Evolutionary conservation across 2,113 vertebrate species (phyloP).

Genomic region (Pseudolaguvia tuberculata): DNA sequence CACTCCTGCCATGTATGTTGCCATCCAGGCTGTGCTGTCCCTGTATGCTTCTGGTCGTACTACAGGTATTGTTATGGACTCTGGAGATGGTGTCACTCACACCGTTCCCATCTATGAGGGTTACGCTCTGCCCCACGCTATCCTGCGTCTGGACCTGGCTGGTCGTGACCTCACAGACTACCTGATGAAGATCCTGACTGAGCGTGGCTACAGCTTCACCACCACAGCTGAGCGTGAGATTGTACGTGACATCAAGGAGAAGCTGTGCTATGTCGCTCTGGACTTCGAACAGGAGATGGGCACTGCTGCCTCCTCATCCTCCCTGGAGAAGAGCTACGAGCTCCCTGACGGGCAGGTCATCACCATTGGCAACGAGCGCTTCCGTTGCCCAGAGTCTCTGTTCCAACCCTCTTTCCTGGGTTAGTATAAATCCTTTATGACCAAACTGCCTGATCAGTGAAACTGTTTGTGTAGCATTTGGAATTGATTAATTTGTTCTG

Average conservation of each 20-base stretch:
- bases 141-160: conserved; percentile 95
- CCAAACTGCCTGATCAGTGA: not conserved
- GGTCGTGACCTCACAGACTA: conserved; percentile 98
- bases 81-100: conserved; percentile 95
- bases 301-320: conserved; percentile 88
- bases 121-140: conserved; percentile 93
- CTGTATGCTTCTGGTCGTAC: conserved; percentile 96
- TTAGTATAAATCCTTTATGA: conserved; percentile 45
- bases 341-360: conserved; percentile 95
- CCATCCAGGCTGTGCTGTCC: conserved; percentile 97
- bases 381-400: conserved; percentile 92
- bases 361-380: conserved; percentile 94
- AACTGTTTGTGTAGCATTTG: no score
- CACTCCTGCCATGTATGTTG: conserved; percentile 98
- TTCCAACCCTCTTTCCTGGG: conserved; percentile 97
- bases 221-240: conserved; percentile 95
- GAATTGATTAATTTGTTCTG: no score
- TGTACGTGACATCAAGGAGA: conserved; percentile 96
- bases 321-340: conserved; percentile 96
- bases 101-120: conserved; percentile 98
- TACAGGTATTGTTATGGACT: conserved; percentile 99
- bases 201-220: conserved; percentile 95
- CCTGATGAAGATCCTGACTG: conserved; percentile 99
- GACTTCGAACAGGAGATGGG: conserved; percentile 98
- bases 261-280: conserved; percentile 92